Evolutionary conservation across 2,113 vertebrate genomes (phyloP).

Genomic region (Serinus canaria): DNA sequence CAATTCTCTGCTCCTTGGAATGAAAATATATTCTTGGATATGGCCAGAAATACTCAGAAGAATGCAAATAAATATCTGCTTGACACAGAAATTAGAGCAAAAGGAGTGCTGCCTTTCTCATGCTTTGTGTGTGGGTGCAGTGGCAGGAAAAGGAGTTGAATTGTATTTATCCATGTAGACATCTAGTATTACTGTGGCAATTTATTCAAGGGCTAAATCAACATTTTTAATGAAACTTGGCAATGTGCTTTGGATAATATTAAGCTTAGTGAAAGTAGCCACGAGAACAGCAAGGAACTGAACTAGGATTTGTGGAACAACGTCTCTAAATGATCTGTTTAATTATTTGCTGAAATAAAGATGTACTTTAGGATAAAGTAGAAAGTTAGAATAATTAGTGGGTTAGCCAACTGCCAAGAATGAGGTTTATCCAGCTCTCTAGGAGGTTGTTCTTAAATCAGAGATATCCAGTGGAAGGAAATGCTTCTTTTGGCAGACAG

Average conservation of each 20-base stretch:
- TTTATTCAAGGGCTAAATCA: background rate
- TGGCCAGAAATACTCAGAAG: background rate
- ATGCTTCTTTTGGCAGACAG: background rate
- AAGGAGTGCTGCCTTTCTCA: background rate
- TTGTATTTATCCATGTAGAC: background rate
- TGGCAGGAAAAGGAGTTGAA: background rate
- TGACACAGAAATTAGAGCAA: background rate
- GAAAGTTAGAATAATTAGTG: background rate
- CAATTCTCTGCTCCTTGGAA: background rate
- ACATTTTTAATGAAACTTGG: background rate
- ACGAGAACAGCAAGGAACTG: background rate
- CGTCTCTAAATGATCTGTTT: background rate
- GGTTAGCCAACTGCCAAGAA: background rate
- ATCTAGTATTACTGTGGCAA: background rate
- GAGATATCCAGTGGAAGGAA: background rate
- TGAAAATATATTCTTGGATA: constrained; percentile 13
- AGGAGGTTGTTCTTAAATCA: background rate
- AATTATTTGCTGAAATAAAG: background rate
- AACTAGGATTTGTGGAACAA: background rate
- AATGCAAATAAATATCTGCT: constrained; percentile 21
- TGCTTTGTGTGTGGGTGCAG: background rate
- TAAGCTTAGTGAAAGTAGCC: background rate
- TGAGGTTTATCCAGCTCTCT: background rate
- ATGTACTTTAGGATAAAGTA: background rate
- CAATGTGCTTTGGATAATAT: background rate